These are phyloP conservation scores for Germaria angustata DNA, from an alignment of 2,888 invertebrate genomes.

Conservation along the genomic window DNA sequence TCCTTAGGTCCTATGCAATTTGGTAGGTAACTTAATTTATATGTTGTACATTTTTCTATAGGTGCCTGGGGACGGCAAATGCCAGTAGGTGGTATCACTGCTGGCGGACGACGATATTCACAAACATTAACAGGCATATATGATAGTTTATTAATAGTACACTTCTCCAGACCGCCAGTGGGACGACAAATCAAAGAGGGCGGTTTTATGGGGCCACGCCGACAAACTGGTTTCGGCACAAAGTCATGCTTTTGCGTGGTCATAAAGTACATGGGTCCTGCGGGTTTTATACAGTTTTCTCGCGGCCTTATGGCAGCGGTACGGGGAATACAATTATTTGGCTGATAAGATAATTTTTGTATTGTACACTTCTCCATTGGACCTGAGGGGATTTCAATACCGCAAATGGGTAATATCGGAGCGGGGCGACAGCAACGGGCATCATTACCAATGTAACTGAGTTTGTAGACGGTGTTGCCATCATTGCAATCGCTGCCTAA, in stretches of 20 bases:
- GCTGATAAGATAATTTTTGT: slow-evolving; percentile 82
- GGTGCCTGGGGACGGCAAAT: slow-evolving; percentile 73
- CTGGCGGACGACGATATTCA: slow-evolving; percentile 70
- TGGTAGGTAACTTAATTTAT: slow-evolving; percentile 82
- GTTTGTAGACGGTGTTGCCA: slow-evolving; percentile 76
- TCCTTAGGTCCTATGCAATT: slow-evolving; percentile 78
- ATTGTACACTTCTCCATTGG: slow-evolving; percentile 76
- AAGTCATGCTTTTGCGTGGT: slow-evolving; percentile 88
- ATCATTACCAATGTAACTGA: slow-evolving; percentile 76
- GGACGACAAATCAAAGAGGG: slow-evolving; percentile 73
- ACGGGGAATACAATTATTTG: slow-evolving; percentile 82
- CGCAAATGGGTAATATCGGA: slow-evolving; percentile 73
- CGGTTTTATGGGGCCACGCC: slow-evolving; percentile 73
- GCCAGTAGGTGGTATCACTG: slow-evolving; percentile 75
- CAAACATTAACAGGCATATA: slow-evolving; percentile 78
- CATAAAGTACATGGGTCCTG: slow-evolving; percentile 86
- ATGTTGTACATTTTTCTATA: slow-evolving; percentile 80
- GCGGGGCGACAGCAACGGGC: slow-evolving; percentile 72
- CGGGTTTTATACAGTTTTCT: slow-evolving; percentile 83
- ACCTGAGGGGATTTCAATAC: slow-evolving; percentile 72
- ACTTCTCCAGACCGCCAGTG: slow-evolving; percentile 74
- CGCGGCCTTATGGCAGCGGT: slow-evolving; percentile 83
- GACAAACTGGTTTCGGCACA: slow-evolving; percentile 83
- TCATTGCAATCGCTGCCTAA: slow-evolving; percentile 74
- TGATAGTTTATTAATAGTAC: slow-evolving; percentile 77